phyloP scores from a whole-genome alignment of 1,140 invertebrate genomes.

The Calliopsis andreniformis region DNA sequence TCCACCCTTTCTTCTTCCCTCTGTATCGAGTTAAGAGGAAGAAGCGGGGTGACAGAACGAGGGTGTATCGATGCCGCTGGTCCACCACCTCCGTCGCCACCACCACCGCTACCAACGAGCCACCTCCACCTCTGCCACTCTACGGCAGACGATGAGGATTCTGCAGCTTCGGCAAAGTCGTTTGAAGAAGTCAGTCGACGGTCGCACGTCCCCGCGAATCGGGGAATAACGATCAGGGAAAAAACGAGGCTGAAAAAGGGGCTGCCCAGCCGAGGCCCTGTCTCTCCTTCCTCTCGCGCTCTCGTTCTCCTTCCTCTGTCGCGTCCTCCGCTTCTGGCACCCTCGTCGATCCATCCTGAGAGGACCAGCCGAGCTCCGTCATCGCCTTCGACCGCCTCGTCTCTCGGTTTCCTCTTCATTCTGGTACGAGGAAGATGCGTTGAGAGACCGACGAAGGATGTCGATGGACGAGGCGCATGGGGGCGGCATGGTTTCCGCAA shows the following conservation, averaged over 20 bases:
- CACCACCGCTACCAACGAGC: conserved; percentile 44
- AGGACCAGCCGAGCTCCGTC: background rate
- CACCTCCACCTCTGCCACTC: conserved; percentile 55
- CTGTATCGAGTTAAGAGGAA: conserved; percentile 56
- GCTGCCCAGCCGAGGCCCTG: background rate
- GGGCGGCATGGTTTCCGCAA: conserved; percentile 64
- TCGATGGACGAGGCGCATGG: conserved; percentile 66
- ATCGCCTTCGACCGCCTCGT: background rate
- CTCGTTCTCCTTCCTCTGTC: background rate
- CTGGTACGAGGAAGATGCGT: conserved; percentile 65
- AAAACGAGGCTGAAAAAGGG: background rate
- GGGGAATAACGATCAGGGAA: conserved; percentile 33
- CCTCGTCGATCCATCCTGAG: background rate
- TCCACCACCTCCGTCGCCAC: conserved; percentile 52
- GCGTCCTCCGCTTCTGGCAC: background rate
- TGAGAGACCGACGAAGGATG: conserved; percentile 57
- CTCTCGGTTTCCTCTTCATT: background rate
- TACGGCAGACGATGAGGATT: conserved; percentile 68
- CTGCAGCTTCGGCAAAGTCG: conserved; percentile 80
- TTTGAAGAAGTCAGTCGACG: conserved; percentile 77
- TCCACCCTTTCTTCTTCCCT: conserved; percentile 51
- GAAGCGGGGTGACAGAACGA: conserved; percentile 18
- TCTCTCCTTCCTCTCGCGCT: background rate
- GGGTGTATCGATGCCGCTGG: conserved; percentile 33
- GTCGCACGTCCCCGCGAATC: conserved; percentile 70